Percentiles rank a stretch among this genome's conserved stretches.
Evolutionary conservation across 2,797 vertebrate species (phyloP).

Genomic region (Acrossocheilus fasciatus): DNA sequence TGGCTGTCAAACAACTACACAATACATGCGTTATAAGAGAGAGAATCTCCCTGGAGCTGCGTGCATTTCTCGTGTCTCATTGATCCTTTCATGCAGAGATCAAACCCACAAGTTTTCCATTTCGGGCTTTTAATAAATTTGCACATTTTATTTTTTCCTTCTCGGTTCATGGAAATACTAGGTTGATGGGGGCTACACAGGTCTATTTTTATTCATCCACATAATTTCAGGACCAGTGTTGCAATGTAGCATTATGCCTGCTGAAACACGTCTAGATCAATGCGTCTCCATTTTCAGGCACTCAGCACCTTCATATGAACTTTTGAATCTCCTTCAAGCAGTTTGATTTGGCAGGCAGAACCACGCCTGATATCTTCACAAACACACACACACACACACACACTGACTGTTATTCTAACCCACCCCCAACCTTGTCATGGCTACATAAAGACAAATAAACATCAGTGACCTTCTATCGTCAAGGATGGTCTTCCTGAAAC

Average conservation of each 20-base stretch:
- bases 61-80: neutral
- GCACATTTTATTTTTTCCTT: neutral
- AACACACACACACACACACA: neutral
- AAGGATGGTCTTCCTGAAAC: slow-evolving; percentile 9
- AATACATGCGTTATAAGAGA: neutral
- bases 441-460: slow-evolving; percentile 40
- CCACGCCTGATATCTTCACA: slow-evolving; percentile 13
- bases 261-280: slow-evolving; percentile 18
- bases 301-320: slow-evolving; percentile 13
- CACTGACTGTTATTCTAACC: slow-evolving; percentile 17
- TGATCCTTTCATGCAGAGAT: neutral
- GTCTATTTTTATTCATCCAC: slow-evolving; percentile 3
- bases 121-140: neutral
- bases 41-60: neutral
- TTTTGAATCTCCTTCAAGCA: slow-evolving; percentile 34
- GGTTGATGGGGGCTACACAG: neutral
- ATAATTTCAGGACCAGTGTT: neutral
- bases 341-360: slow-evolving; percentile 39
- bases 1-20: neutral
- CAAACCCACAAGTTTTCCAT: neutral
- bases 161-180: neutral
- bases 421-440: slow-evolving; percentile 36
- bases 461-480: slow-evolving; percentile 31
- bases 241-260: neutral
- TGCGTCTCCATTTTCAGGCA: slow-evolving; percentile 11